phyloP scores from a whole-genome alignment of 2,888 invertebrate genomes.

The Eupithecia centaureata region DNA sequence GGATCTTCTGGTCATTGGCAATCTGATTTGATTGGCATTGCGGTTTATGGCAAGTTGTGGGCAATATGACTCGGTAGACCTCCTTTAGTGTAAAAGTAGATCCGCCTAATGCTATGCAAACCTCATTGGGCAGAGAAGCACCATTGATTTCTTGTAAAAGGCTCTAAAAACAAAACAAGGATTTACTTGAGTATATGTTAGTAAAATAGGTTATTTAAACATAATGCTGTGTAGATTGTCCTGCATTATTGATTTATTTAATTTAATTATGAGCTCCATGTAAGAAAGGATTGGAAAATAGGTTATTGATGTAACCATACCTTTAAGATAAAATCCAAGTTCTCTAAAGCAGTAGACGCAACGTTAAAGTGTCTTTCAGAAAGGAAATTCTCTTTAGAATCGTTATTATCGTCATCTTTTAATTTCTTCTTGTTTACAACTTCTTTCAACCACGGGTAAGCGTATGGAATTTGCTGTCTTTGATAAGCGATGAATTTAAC shows the following conservation, averaged over 20 bases:
- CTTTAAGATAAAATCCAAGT: slow-evolving; percentile 75
- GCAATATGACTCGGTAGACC: slow-evolving; percentile 72
- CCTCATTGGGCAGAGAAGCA: slow-evolving; percentile 69
- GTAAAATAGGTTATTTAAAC: no score
- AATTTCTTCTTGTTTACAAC: slow-evolving; percentile 68
- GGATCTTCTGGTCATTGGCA: slow-evolving; percentile 73
- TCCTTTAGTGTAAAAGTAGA: slow-evolving; percentile 74
- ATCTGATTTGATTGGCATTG: slow-evolving; percentile 72
- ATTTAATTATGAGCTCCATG: no score
- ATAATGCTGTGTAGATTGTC: no score
- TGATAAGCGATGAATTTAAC: slow-evolving; percentile 84
- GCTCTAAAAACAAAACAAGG: slow-evolving; percentile 54
- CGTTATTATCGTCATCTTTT: slow-evolving; percentile 45
- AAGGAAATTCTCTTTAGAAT: slow-evolving; percentile 65
- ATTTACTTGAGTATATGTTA: background rate
- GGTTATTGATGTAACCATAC: slow-evolving; percentile 46
- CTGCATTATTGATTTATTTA: no score
- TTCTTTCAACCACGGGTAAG: slow-evolving; percentile 79
- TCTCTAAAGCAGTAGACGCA: slow-evolving; percentile 72
- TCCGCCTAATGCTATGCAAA: slow-evolving; percentile 72
- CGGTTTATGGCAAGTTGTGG: slow-evolving; percentile 66
- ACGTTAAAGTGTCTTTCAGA: slow-evolving; percentile 73
- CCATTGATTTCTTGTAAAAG: slow-evolving; percentile 71
- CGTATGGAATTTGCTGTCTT: slow-evolving; percentile 82
- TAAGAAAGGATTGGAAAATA: background rate